These are phyloP conservation scores for Sphaerophoria taeniata DNA, from an alignment of 2,888 invertebrate species.

Conservation along the genomic window DNA sequence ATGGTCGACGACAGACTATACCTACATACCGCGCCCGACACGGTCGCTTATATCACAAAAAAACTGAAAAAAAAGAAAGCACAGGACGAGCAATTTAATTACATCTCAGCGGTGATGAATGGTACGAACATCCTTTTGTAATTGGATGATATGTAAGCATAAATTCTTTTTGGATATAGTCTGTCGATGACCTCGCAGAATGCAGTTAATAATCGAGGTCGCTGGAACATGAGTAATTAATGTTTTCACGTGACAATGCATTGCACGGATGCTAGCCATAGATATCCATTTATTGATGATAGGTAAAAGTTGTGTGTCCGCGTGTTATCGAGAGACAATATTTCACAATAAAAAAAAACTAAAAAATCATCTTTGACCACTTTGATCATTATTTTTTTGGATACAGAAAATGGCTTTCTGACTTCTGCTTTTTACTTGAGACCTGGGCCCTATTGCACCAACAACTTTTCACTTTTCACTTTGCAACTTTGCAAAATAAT, in stretches of 20 bases:
- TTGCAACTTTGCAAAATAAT: too few relatives aligned
- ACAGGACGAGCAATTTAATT: conserved; percentile 69
- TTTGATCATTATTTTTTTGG: too few relatives aligned
- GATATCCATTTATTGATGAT: too few relatives aligned
- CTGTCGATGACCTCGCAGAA: conserved; percentile 51
- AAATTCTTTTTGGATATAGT: conserved; percentile 38
- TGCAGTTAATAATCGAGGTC: conserved; percentile 55
- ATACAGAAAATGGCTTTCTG: too few relatives aligned
- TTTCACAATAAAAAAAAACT: too few relatives aligned
- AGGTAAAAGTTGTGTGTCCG: too few relatives aligned
- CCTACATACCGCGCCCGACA: neutral
- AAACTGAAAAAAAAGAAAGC: too few relatives aligned
- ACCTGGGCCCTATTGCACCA: too few relatives aligned
- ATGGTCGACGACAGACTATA: conserved; percentile 38
- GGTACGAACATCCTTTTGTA: conserved; percentile 56
- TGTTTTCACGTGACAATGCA: conserved; percentile 22
- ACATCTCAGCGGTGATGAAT: conserved; percentile 67
- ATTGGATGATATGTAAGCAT: conserved; percentile 49
- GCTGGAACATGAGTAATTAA: conserved; percentile 53
- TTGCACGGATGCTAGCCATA: neutral
- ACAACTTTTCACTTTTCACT: too few relatives aligned
- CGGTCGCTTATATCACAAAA: conserved; percentile 53
- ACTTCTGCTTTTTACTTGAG: too few relatives aligned
- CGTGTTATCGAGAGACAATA: too few relatives aligned
- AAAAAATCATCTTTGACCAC: too few relatives aligned